Evolutionary conservation across 2,113 vertebrate genomes (phyloP).

Genomic region (Prochilodus magdalenae): DNA sequence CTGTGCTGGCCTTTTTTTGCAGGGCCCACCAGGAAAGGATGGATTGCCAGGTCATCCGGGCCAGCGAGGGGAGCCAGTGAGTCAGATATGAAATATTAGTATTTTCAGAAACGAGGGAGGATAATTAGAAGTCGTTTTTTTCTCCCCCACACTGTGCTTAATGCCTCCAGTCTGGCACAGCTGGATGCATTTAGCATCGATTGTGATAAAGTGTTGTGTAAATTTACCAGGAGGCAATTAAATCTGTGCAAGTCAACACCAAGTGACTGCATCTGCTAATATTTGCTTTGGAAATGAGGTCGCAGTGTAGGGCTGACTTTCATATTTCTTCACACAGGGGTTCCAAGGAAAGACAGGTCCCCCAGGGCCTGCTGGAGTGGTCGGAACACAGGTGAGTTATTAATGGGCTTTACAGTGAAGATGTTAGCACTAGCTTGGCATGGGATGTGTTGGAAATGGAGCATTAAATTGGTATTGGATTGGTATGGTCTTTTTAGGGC

Average conservation of each 20-base stretch:
- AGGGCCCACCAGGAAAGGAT: constrained; percentile 89
- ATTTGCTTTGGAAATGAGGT: constrained; percentile 2
- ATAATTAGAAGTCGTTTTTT: background rate
- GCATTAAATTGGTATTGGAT: background rate
- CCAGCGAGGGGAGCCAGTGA: constrained; percentile 88
- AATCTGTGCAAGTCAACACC: background rate
- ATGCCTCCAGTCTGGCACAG: background rate
- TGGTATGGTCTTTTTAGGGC: constrained; percentile 72
- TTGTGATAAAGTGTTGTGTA: background rate
- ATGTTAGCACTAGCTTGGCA: background rate
- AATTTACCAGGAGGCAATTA: background rate
- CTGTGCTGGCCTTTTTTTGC: constrained; percentile 32
- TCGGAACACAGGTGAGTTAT: constrained; percentile 87
- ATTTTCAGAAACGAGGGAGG: background rate
- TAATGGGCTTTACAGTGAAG: background rate
- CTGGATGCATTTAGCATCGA: background rate
- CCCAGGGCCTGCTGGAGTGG: constrained; percentile 86
- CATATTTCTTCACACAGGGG: constrained; percentile 69
- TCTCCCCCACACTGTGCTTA: too few species aligned
- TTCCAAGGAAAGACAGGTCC: constrained; percentile 86
- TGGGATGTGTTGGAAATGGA: background rate
- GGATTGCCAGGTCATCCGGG: constrained; percentile 89
- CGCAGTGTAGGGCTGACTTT: background rate
- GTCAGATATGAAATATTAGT: constrained; percentile 46
- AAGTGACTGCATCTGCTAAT: background rate